Evolutionary conservation across 2,797 vertebrate species (phyloP).

Genomic region (Enteromius argenteus): DNA sequence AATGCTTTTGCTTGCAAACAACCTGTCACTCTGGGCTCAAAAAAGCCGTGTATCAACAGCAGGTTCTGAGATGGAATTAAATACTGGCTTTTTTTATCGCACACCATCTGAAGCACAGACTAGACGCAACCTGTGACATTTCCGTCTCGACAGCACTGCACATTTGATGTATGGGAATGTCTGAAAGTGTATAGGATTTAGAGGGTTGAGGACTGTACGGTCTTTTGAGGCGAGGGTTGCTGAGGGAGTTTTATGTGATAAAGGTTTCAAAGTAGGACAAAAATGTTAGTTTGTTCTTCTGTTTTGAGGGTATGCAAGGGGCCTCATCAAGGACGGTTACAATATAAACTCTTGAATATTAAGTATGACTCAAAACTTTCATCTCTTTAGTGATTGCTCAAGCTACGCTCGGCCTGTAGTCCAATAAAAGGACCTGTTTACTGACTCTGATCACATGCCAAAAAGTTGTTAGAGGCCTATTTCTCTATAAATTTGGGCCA

Average conservation of each 20-base stretch:
- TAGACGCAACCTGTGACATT: conserved; percentile 52
- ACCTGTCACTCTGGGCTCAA: conserved; percentile 9
- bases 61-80: conserved; percentile 50
- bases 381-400: conserved; percentile 1
- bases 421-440: conserved; percentile 32
- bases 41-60: conserved; percentile 54
- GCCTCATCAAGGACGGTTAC: background rate
- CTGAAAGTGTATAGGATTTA: conserved; percentile 38
- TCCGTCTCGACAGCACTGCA: conserved; percentile 52
- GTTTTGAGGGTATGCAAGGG: background rate
- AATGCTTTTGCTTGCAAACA: conserved; percentile 43
- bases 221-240: background rate
- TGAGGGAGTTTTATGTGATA: conserved; percentile 41
- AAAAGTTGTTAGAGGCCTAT: background rate
- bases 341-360: conserved; percentile 30
- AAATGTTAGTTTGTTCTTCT: background rate
- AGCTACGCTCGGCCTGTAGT: background rate
- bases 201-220: conserved; percentile 14
- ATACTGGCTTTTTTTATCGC: conserved; percentile 49
- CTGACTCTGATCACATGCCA: conserved; percentile 31
- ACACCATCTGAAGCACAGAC: background rate
- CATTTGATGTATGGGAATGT: conserved; percentile 62
- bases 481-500: conserved; percentile 14
- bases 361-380: conserved; percentile 5
- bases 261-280: conserved; percentile 25